Evolutionary conservation across 2,888 invertebrate species (phyloP).

Genomic region (Aleiodes testaceus): DNA sequence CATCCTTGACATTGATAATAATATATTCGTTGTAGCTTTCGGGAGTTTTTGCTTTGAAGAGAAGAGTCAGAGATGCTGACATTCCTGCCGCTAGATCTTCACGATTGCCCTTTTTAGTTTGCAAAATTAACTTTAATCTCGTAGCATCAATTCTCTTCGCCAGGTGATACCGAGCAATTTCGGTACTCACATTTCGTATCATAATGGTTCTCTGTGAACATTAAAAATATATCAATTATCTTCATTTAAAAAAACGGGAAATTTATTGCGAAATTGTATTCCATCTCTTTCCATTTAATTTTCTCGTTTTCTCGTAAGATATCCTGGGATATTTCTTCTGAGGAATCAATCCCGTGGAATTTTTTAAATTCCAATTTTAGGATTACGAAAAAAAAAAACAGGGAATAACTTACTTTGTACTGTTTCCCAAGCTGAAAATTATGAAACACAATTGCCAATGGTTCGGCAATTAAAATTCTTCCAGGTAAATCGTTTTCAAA

Average conservation of each 20-base stretch:
- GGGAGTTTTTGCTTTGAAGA: constrained; percentile 64
- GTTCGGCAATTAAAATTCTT: constrained; percentile 60
- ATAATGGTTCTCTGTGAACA: constrained; percentile 48
- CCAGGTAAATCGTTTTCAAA: not conserved
- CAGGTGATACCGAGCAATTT: constrained; percentile 62
- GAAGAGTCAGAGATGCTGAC: constrained; percentile 63
- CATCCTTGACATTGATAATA: constrained; percentile 64
- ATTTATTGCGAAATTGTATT: no score
- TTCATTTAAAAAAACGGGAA: not conserved
- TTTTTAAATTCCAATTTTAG: constrained; percentile 42
- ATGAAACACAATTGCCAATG: constrained; percentile 64
- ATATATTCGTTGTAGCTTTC: constrained; percentile 65
- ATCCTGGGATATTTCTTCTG: not conserved
- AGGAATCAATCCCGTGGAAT: not conserved
- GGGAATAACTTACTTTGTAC: constrained; percentile 63
- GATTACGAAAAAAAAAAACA: constrained; percentile 7
- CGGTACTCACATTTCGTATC: constrained; percentile 62
- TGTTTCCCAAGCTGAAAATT: constrained; percentile 65
- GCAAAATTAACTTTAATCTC: constrained; percentile 61
- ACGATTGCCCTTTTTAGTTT: constrained; percentile 47
- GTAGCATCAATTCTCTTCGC: constrained; percentile 58
- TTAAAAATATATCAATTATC: constrained; percentile 7
- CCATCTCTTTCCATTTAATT: not conserved
- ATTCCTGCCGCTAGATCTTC: constrained; percentile 71
- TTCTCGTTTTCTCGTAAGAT: no score